Conservation (phyloP, 1,140 invertebrate species). For the Tetramorium simillimum region DNA sequence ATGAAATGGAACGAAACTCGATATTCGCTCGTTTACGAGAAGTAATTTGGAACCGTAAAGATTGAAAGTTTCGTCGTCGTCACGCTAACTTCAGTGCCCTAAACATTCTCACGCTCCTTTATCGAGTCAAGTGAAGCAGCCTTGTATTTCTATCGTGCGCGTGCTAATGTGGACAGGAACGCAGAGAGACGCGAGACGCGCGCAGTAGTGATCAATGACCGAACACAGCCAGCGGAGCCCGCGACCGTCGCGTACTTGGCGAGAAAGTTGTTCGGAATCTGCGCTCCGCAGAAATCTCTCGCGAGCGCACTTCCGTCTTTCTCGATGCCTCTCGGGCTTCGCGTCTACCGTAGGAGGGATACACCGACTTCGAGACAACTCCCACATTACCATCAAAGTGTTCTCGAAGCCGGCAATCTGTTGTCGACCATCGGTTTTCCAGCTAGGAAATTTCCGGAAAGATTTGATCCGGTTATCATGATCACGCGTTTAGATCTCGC, state of each 20-base stretch:
- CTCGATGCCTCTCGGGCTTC: not conserved
- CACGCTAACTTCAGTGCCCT: too few relatives aligned
- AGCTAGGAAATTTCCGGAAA: not conserved
- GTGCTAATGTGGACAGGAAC: not conserved
- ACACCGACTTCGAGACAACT: not conserved
- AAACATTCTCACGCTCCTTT: not conserved
- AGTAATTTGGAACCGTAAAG: not conserved
- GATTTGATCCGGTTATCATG: not conserved
- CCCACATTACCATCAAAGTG: not conserved
- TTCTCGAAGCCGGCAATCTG: not conserved
- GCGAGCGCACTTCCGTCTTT: constrained; percentile 61
- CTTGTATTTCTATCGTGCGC: not conserved
- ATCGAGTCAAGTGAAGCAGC: not conserved
- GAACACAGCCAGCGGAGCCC: not conserved
- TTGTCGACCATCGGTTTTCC: not conserved
- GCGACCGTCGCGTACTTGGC: constrained; percentile 15
- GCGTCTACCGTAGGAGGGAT: not conserved
- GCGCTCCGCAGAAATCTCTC: constrained; percentile 38
- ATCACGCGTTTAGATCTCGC: not conserved
- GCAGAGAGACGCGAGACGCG: not conserved
- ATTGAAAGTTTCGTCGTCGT: not conserved
- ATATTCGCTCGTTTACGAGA: not conserved
- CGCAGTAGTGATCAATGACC: constrained; percentile 20
- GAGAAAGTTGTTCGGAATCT: constrained; percentile 64
- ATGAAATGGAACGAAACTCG: not conserved